A percentile compares a stretch with the other conserved stretches of the same genome.
Conservation (phyloP, 2,797 vertebrate genomes). For the Anas georgica region DNA sequence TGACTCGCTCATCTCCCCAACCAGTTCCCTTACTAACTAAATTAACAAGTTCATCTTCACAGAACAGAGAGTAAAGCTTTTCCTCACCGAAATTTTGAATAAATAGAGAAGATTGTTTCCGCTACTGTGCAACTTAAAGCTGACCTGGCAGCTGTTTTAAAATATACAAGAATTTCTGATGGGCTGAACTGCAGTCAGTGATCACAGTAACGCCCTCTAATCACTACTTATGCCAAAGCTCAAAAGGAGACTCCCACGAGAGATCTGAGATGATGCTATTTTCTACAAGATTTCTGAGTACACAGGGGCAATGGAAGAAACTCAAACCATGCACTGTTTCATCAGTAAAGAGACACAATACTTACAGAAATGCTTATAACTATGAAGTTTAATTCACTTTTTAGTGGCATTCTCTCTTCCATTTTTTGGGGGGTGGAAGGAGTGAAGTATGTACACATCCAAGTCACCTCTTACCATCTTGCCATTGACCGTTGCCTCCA, state of each 20-base stretch:
- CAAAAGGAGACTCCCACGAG: not conserved
- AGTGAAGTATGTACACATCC: not conserved
- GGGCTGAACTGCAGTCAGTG: not conserved
- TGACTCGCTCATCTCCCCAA: not conserved
- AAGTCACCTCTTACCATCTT: conserved; percentile 86
- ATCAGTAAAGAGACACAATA: not conserved
- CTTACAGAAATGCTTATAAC: not conserved
- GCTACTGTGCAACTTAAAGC: not conserved
- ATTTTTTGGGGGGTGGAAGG: not conserved
- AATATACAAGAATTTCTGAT: not conserved
- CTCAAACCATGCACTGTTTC: not conserved
- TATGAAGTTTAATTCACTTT: fast-evolving
- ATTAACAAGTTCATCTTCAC: not conserved
- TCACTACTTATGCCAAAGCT: not conserved
- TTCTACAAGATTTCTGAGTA: not conserved
- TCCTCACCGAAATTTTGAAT: not conserved
- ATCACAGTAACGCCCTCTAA: not conserved
- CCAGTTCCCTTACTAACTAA: not conserved
- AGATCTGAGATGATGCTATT: not conserved
- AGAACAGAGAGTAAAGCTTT: not conserved
- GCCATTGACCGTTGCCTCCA: conserved; percentile 91
- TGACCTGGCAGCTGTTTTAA: not conserved
- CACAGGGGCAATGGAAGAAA: not conserved
- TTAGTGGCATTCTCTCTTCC: not conserved
- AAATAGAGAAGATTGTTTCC: not conserved